Evolutionary conservation across 1,140 invertebrate genomes (phyloP), one percentile per base, ranked within the genome.

Genomic region (Oedothorax gibbosus): DNA sequence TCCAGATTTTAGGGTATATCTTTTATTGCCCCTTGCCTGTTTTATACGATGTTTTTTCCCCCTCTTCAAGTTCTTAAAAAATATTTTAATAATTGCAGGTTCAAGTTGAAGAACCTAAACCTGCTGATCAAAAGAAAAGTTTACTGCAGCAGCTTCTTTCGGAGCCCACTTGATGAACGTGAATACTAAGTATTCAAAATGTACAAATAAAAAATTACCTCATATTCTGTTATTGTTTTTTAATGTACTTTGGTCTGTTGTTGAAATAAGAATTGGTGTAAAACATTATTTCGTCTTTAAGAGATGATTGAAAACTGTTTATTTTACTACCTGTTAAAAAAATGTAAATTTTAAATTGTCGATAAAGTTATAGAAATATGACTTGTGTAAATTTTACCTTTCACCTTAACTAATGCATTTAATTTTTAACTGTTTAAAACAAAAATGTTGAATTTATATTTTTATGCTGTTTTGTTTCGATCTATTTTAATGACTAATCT

Each of bases 81-180:
- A 15, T 62, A 15, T 35, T 35, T 35, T 35, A 35, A 35, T 35
- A 1, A 10, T 20, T 65, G n/a, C 15, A 84, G 81, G 81, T 80
- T 66, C 78, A 86, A 93, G 94, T 94, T 92, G 94, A 94, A 92
- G 92, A 90, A 87, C 91, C 90, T 87, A 90, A 90, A 87, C 92
- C 92, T 92, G 92, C 92, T 92, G 93, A 93, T 92, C 91, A 92
- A 89, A 94, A 94, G 89, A 87, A 87, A 83, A 93, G 94, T 83
- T 91, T 95, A 89, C 91, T 95, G 88, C 94, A 95, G 91, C 94
- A 95, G 90, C 91, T 95, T 89, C 90, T 95, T 88, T 95, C 94
- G 86, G 94, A 95, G 92, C 85, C 85, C 51, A 79, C 85, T 65
- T 86, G 85, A 85, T 7, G 18, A 11, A 56, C 7, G 20, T 79